Conservation (phyloP, 2,113 vertebrate genomes). For the Oreochromis tanganicae region DNA sequence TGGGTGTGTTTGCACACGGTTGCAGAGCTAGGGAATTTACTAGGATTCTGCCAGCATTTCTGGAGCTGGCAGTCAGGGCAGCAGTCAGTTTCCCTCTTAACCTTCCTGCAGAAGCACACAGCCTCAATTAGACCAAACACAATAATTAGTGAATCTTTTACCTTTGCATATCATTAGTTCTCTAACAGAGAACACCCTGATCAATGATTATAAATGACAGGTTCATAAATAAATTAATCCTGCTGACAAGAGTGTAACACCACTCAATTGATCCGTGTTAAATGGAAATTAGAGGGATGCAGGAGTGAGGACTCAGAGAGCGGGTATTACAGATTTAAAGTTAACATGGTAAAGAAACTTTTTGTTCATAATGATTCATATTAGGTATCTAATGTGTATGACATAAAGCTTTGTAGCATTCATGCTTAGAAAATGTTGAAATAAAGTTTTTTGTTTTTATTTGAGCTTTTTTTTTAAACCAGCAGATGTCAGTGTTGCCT, state of each 20-base stretch:
- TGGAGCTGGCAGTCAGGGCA: slow-evolving; percentile 60
- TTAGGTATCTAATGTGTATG: not conserved
- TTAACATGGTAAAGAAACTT: not conserved
- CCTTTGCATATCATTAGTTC: slow-evolving; percentile 85
- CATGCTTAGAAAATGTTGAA: not conserved
- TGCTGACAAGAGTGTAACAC: slow-evolving; percentile 76
- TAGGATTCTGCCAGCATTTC: not conserved
- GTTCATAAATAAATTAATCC: slow-evolving; percentile 96
- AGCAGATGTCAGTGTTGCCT: slow-evolving; percentile 70
- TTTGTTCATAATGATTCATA: not conserved
- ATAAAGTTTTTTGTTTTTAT: not conserved
- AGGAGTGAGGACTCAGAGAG: not conserved
- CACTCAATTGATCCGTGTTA: slow-evolving; percentile 78
- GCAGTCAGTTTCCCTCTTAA: slow-evolving; percentile 81
- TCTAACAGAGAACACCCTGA: slow-evolving; percentile 79
- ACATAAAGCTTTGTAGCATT: not conserved
- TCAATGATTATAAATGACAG: slow-evolving; percentile 89
- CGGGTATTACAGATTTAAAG: not conserved
- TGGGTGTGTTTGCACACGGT: not conserved
- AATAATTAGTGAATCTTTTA: slow-evolving; percentile 91
- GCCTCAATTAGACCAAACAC: slow-evolving; percentile 87
- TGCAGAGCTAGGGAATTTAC: not conserved
- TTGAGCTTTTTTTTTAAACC: not conserved
- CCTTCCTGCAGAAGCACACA: slow-evolving; percentile 81
- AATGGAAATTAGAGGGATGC: slow-evolving; percentile 66